Base-by-base conservation (phyloP, 92 coral and sea anemone species). In the Palythoa grandiflora region DNA sequence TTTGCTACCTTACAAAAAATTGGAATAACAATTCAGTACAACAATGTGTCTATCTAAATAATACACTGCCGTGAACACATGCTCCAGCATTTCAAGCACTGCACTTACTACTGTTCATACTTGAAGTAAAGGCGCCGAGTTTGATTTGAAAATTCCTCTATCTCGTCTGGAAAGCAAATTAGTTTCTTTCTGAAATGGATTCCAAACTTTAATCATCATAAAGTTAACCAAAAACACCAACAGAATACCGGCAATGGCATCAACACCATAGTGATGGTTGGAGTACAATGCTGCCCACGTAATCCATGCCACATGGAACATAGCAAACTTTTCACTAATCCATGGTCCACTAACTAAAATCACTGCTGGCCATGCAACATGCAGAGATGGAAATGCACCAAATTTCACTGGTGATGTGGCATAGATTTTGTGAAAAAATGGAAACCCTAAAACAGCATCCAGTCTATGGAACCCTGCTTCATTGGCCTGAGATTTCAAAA, bases 211-310 rank as follows among this genome's bases (percentile, higher is more conserved):
- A 35, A 94, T 90, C 96, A 96, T 96, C 94, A 97, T 90, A 61
- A 97, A 97, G 53, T 96, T 96, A 38, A 97, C 98, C 75, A 96
- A 84, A 78, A 97, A 97, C 19, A 97, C 99, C 85, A 97, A 77
- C 19, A 97, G 84, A 79, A 97, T 93, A n/a, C 98, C 99, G 14
- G 97, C 99, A 28, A 97, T 92, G 10, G 99, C 99, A 84, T 97
- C 99, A 9, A 97, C 98, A n/a, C 99, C 99, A 90, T 97, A 97
- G 81, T 97, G 99, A 79, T 97, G 99, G 89, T 97, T 97, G 66
- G 99, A 97, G 93, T 97, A 97, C 21, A 97, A 89, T 68, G 99
- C 99, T 21, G 99, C 99, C 99, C 99, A 97, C 8, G 99, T 97
- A 12, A 97, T 97, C 99, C 99, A 97, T 15, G 94, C 98, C 38